Evolutionary conservation across 1,140 invertebrate species (phyloP).

Genomic region (Achroia grisella): DNA sequence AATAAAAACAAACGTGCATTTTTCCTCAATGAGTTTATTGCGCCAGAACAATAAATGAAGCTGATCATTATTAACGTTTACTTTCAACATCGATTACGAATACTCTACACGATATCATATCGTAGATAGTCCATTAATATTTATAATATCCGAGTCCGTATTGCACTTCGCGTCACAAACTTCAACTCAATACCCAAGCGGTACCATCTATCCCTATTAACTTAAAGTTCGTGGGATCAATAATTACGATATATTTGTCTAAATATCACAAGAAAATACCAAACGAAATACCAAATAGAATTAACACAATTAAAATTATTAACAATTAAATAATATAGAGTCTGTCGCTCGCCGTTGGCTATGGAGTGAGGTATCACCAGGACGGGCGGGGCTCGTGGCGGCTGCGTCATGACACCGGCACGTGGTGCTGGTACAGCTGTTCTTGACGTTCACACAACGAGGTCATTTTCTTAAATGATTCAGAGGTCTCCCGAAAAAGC

Average conservation of each 20-base stretch:
- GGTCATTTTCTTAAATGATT: conserved; percentile 71
- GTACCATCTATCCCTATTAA: conserved; percentile 47
- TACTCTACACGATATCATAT: conserved; percentile 62
- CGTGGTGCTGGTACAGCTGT: conserved; percentile 72
- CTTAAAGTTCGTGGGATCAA: conserved; percentile 67
- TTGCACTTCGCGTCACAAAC: conserved; percentile 60
- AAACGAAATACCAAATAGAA: conserved; percentile 69
- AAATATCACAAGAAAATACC: conserved; percentile 73
- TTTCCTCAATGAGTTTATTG: conserved; percentile 71
- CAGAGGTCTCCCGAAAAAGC: conserved; percentile 71
- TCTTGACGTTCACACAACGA: conserved; percentile 71
- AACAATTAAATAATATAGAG: conserved; percentile 64
- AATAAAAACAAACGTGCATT: conserved; percentile 62
- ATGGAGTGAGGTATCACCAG: conserved; percentile 49
- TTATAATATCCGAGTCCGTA: conserved; percentile 58
- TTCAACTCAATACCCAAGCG: conserved; percentile 44
- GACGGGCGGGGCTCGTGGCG: conserved; percentile 40
- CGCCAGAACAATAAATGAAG: conserved; percentile 72
- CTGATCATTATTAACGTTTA: conserved; percentile 69
- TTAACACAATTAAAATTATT: conserved; percentile 70
- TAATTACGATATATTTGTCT: conserved; percentile 69
- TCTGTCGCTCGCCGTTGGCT: conserved; percentile 32
- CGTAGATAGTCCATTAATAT: conserved; percentile 53
- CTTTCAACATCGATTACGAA: conserved; percentile 72
- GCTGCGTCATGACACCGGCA: conserved; percentile 70